These are phyloP conservation scores for Varanus salvator DNA, from an alignment of 2,113 vertebrate species.

Conservation along the genomic window DNA sequence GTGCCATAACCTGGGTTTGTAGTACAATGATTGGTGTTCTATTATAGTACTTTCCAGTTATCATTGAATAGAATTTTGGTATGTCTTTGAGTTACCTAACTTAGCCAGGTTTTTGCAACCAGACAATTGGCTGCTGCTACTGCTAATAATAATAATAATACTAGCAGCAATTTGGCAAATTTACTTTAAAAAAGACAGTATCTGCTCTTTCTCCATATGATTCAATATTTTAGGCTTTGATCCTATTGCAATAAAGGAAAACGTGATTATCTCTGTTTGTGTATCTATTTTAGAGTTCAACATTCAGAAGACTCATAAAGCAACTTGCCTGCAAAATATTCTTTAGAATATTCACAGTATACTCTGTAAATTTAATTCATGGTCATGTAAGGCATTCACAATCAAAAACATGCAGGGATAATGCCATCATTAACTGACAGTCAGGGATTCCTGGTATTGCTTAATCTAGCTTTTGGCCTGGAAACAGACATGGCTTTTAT, in stretches of 20 bases:
- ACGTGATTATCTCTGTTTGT: background rate
- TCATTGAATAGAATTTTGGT: background rate
- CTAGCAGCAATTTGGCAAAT: background rate
- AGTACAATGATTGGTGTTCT: background rate
- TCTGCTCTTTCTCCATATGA: background rate
- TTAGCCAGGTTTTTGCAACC: background rate
- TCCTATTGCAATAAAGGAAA: background rate
- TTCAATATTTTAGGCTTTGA: background rate
- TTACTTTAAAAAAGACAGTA: background rate
- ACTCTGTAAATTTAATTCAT: background rate
- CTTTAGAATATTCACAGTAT: background rate
- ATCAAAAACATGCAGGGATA: background rate
- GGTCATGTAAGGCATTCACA: background rate
- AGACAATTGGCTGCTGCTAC: background rate
- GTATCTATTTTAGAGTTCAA: background rate
- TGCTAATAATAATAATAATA: background rate
- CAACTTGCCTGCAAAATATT: background rate
- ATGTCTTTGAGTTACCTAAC: background rate
- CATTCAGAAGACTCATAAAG: background rate
- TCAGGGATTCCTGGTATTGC: slow-evolving; percentile 19
- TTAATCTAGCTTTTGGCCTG: slow-evolving; percentile 30
- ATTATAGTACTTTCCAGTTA: background rate
- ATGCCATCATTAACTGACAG: background rate
- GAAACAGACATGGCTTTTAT: slow-evolving; percentile 59
- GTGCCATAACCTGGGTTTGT: no score